Evolutionary conservation across 2,797 vertebrate genomes (phyloP).

Genomic region (Melopsittacus undulatus): DNA sequence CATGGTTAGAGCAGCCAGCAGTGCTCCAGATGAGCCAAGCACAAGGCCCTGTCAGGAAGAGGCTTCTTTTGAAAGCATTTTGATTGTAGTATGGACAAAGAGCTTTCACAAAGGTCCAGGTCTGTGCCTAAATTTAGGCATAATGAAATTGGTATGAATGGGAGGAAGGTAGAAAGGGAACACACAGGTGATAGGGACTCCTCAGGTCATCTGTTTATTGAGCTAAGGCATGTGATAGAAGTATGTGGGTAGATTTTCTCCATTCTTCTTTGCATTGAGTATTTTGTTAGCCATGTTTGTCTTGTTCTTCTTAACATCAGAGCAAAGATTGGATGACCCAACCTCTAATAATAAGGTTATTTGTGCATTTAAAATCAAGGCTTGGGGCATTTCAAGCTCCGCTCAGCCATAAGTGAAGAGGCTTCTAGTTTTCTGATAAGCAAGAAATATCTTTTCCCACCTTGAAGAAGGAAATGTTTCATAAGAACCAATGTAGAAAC

Average conservation of each 20-base stretch:
- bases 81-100: not conserved
- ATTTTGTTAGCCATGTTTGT: not conserved
- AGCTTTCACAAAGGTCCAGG: not conserved
- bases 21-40: not conserved
- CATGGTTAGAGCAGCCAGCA: not conserved
- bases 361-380: not conserved
- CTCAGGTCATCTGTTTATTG: not conserved
- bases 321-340: not conserved
- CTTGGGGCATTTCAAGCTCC: not conserved
- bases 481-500: not conserved
- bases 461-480: not conserved
- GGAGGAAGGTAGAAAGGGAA: not conserved
- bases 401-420: not conserved
- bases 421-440: not conserved
- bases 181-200: not conserved
- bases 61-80: not conserved
- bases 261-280: not conserved
- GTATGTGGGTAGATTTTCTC: not conserved
- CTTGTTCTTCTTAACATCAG: not conserved
- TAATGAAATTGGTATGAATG: not conserved
- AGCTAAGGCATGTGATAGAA: not conserved
- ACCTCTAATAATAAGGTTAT: not conserved
- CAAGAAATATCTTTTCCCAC: not conserved
- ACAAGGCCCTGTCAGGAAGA: not conserved
- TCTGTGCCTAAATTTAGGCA: not conserved